Base-by-base conservation (phyloP, 2,888 invertebrate species). In the Ecliptopera silaceata region DNA sequence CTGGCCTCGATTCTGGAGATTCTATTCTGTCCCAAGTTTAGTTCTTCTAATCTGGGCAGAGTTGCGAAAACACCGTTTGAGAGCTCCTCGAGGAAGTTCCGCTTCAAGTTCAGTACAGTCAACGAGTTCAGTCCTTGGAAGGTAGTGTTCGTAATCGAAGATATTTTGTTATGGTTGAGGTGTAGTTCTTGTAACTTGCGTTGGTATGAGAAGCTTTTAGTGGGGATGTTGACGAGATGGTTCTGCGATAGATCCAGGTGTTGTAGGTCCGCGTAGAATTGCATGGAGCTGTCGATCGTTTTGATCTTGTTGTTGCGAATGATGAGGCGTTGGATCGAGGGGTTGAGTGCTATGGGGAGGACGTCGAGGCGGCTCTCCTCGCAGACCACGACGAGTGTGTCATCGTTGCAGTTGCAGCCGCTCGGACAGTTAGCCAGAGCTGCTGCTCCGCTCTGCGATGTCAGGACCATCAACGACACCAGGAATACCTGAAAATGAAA, bases 271-370 rank as follows among this genome's bases (percentile, higher is more conserved):
- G 95, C 94, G 84, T 97, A 97, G 87, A 97, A 97, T 79, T 96
- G 96, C 86, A 97, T 96, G 18, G 96, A 96, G 45, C 96, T 96
- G 83, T 97, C 97, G 66, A 97, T 96, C 12, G 96, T 96, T 82
- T 96, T 96, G 73, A 97, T 97, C 74, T 95, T 95, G 83, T 97
- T 97, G 82, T 95, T 96, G 72, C 95, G 94, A 62, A 97, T 93
- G 69, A 96, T 95, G 72, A 97, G 93, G 51, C 96, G 93, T 79
- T 96, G 96, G 63, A 97, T 96, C 72, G 96, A 96, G 36, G 98
- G 98, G 88, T 98, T 98, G 63, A 98, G 92, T 2, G 97, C 96
- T 74, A 97, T 97, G 60, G 97, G 97, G 61, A 98, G 93, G 51
- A 97, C 96, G 87, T 97, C 97, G 60, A 98, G 92, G 68, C 95